phyloP scores from a whole-genome alignment of 1,140 invertebrate species.

The Musca domestica region DNA sequence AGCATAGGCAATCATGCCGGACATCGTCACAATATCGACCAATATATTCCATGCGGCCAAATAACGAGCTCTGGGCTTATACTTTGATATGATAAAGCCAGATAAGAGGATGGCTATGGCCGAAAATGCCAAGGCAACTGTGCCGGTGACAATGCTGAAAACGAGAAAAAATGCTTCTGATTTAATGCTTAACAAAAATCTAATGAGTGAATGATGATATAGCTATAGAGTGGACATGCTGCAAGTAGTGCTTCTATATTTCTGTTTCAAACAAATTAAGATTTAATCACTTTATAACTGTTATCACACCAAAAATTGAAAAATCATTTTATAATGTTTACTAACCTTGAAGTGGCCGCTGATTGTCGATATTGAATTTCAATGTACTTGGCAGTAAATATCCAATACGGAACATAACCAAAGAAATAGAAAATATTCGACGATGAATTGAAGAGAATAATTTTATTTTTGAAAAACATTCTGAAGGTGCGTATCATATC shows the following conservation, averaged over 20 bases:
- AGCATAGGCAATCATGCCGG: conserved; percentile 65
- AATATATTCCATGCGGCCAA: conserved; percentile 72
- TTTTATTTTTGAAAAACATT: conserved; percentile 59
- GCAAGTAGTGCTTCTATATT: too few species aligned
- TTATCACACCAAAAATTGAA: not conserved
- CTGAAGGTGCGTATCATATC: conserved; percentile 35
- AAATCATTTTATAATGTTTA: not conserved
- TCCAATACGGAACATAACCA: conserved; percentile 72
- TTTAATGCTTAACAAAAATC: too few species aligned
- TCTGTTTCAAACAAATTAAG: too few species aligned
- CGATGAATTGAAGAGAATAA: conserved; percentile 65
- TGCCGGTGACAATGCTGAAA: conserved; percentile 64
- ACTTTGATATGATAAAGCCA: conserved; percentile 67
- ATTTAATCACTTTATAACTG: too few species aligned
- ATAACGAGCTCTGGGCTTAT: conserved; percentile 65
- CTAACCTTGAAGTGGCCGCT: conserved; percentile 60
- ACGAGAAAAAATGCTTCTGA: not conserved
- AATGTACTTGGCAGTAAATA: conserved; percentile 74
- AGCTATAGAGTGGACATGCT: too few species aligned
- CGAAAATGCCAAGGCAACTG: conserved; percentile 68
- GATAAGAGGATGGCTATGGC: conserved; percentile 68
- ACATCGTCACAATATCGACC: conserved; percentile 63
- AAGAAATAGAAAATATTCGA: conserved; percentile 68
- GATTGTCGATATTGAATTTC: conserved; percentile 72
- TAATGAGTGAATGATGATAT: too few species aligned